Conservation (phyloP, 2,113 vertebrate species). For the Irena cyanogastra region DNA sequence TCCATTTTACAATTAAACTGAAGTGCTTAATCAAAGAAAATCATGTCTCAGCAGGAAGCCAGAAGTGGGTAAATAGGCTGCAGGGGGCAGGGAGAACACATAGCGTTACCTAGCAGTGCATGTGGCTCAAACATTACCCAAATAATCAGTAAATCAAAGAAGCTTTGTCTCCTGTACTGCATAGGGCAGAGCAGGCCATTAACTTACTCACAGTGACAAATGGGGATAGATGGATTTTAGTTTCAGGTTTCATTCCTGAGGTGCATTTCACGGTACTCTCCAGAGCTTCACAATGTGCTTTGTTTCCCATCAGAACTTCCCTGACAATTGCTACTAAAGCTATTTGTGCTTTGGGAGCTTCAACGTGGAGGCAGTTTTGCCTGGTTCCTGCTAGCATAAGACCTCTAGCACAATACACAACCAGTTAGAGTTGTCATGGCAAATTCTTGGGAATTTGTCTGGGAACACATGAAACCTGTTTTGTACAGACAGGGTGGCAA, state of each 20-base stretch:
- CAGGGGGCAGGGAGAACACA: background rate
- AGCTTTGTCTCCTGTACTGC: background rate
- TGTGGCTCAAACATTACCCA: background rate
- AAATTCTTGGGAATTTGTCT: background rate
- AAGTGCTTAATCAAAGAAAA: conserved; percentile 43
- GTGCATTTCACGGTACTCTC: background rate
- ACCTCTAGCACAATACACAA: background rate
- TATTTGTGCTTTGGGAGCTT: background rate
- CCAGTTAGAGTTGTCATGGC: background rate
- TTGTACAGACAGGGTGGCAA: background rate
- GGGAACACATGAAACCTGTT: background rate
- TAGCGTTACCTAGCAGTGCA: background rate
- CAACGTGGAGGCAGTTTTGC: background rate
- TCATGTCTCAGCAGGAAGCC: background rate
- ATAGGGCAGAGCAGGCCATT: background rate
- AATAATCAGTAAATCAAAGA: conserved; percentile 29
- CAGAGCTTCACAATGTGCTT: background rate
- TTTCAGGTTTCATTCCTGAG: conserved; percentile 26
- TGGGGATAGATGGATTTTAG: background rate
- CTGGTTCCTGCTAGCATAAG: background rate
- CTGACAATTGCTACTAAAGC: background rate
- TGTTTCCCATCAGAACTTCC: background rate
- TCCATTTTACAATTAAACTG: conserved; percentile 25
- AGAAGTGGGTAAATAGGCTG: background rate
- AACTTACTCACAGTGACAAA: conserved; percentile 10